Base-by-base conservation (phyloP, 2,888 invertebrate species). In the Sphinx pinastri region DNA sequence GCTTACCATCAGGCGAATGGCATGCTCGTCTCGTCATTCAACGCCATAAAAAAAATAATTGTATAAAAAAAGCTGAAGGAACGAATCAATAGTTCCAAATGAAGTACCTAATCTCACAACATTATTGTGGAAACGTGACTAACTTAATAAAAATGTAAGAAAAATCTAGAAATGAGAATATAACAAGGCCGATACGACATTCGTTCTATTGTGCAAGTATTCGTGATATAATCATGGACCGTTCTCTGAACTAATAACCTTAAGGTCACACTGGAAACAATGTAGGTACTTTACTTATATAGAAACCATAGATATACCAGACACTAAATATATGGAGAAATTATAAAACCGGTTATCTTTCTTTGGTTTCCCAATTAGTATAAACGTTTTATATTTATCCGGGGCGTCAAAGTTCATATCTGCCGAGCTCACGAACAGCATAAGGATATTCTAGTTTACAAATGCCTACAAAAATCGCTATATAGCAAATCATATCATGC, bases 201-300 rank as follows among this genome's bases (percentile, higher is more conserved):
- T 63, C 49, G 19, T 49, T 63, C 49, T 16, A 47, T 63, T 63
- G 63, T 63, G 63, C 47, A 63, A 63, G 63, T 49, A 47, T 63
- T 63, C 49, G 63, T 49, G 63, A 63, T 49, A 47, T 63, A 63
- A 69, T 63, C 68, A 58, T 58, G 68, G 11, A 25, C 68, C 68
- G 47, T 49, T 55, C 25, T 66, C 63, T 55, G 55, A 55, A 45
- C 63, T 19, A 73, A 70, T 73, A 14, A 58, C 58, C 58, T 58
- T 49, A 16, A 19, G 47, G 49, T 63, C 63, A 63, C 13, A 16
- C 47, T 19, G 49, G 47, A 47, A 49, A 63, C 49, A 55, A 25
- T 55, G 8, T 8, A 38, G 38, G 5, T 38, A 38, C 25, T 38
- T 5, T 52, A 13, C 1, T 10, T 13, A 51, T 51, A 13, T 51